phyloP scores from a whole-genome alignment of 2,888 invertebrate species.

The Athetis lepigone region DNA sequence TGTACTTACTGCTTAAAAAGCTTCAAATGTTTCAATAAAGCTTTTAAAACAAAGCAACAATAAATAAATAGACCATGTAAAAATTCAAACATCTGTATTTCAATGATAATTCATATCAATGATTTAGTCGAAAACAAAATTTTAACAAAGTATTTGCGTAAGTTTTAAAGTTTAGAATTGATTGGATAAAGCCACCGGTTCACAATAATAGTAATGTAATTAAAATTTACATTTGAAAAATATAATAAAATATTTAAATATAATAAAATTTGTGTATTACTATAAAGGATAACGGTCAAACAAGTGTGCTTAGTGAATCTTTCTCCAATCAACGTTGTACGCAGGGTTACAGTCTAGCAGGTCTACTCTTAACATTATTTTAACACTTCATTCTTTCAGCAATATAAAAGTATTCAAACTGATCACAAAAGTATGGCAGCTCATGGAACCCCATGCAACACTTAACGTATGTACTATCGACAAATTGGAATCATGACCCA shows the following conservation, averaged over 20 bases:
- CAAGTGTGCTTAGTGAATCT: slow-evolving; percentile 69
- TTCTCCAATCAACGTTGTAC: slow-evolving; percentile 86
- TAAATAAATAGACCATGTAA: slow-evolving; percentile 72
- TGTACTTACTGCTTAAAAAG: slow-evolving; percentile 57
- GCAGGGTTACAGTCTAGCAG: slow-evolving; percentile 87
- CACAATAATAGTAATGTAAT: slow-evolving; percentile 59
- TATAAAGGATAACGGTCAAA: slow-evolving; percentile 76
- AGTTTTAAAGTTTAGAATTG: slow-evolving; percentile 79
- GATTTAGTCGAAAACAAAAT: slow-evolving; percentile 88
- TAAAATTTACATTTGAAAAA: slow-evolving; percentile 62
- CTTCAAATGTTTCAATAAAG: slow-evolving; percentile 54
- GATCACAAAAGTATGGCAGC: slow-evolving; percentile 90
- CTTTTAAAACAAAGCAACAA: slow-evolving; percentile 60
- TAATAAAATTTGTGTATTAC: slow-evolving; percentile 71
- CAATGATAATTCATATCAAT: slow-evolving; percentile 87
- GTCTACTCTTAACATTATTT: slow-evolving; percentile 88
- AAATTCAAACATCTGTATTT: slow-evolving; percentile 90
- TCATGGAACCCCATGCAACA: slow-evolving; percentile 88
- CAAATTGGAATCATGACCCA: too few relatives aligned
- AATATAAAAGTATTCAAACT: slow-evolving; percentile 90
- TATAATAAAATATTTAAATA: too few relatives aligned
- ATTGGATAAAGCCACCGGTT: slow-evolving; percentile 86
- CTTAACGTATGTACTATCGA: slow-evolving; percentile 77
- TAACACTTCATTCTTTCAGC: slow-evolving; percentile 85
- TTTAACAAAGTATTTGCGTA: slow-evolving; percentile 87